phyloP scores from a whole-genome alignment of 2,888 invertebrate genomes.

The Isoperla grammatica region DNA sequence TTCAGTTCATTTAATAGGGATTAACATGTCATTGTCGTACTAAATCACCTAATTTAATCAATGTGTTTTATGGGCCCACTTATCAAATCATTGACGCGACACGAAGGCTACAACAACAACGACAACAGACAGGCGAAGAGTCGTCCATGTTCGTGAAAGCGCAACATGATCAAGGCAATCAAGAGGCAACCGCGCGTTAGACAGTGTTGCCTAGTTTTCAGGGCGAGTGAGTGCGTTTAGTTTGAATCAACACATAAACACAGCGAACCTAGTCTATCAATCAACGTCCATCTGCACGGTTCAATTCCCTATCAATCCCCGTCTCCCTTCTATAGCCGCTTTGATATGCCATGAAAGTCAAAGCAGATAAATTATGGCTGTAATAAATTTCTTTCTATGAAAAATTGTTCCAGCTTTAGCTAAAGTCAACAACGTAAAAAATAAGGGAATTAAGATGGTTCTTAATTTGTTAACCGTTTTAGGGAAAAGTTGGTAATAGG shows the following conservation, averaged over 20 bases:
- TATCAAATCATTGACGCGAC: background rate
- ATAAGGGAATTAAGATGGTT: slow-evolving; percentile 1
- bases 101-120: background rate
- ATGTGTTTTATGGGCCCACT: too few species aligned
- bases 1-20: too few species aligned
- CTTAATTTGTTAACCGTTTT: slow-evolving; percentile 6
- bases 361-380: slow-evolving; percentile 16
- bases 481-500: slow-evolving; percentile 1
- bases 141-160: too few species aligned
- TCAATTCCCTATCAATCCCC: slow-evolving; percentile 6
- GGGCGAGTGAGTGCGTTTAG: background rate
- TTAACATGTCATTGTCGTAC: too few species aligned
- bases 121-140: too few species aligned
- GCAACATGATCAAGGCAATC: background rate
- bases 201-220: background rate
- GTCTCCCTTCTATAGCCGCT: slow-evolving; percentile 9
- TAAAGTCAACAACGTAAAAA: slow-evolving; percentile 1
- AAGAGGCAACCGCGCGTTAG: background rate
- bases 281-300: slow-evolving; percentile 18
- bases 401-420: background rate
- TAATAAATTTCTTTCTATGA: slow-evolving; percentile 10
- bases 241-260: slow-evolving; percentile 8
- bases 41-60: slow-evolving; percentile 2
- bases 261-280: slow-evolving; percentile 15
- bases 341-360: slow-evolving; percentile 25